Evolutionary conservation across 1,140 invertebrate species (phyloP).

Genomic region (Trachymyrmex cornetzi): DNA sequence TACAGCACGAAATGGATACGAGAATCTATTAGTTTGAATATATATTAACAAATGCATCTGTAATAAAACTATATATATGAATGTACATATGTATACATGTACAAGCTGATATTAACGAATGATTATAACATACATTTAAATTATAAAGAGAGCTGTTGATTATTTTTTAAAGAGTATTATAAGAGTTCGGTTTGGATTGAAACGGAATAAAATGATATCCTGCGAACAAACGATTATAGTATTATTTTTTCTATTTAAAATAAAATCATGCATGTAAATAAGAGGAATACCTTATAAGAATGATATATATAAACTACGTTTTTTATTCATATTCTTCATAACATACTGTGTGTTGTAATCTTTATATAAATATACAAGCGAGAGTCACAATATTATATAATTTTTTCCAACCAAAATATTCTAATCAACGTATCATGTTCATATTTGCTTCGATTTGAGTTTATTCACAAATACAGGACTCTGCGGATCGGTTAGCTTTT

Average conservation of each 20-base stretch:
- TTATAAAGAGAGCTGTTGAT: slow-evolving; percentile 49
- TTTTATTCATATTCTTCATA: slow-evolving; percentile 23
- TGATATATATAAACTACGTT: background rate
- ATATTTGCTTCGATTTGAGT: slow-evolving; percentile 54
- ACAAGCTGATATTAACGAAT: slow-evolving; percentile 50
- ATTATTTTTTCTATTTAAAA: slow-evolving; percentile 20
- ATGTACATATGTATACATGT: slow-evolving; percentile 62
- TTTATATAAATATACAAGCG: slow-evolving; percentile 22
- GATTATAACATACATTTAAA: slow-evolving; percentile 27
- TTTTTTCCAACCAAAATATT: background rate
- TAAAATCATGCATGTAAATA: background rate
- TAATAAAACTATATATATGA: slow-evolving; percentile 29
- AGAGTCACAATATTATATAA: background rate
- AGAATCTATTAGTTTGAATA: background rate
- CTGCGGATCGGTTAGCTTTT: slow-evolving; percentile 79
- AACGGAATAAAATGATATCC: slow-evolving; percentile 15
- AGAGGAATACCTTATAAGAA: background rate
- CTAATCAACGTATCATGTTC: background rate
- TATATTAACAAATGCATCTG: slow-evolving; percentile 24
- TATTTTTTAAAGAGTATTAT: slow-evolving; percentile 68
- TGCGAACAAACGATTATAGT: background rate
- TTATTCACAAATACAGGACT: slow-evolving; percentile 79
- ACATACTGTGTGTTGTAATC: background rate
- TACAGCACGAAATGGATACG: slow-evolving; percentile 1
- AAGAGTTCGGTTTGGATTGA: slow-evolving; percentile 23